Evolutionary conservation across 2,797 vertebrate species (phyloP).

Genomic region (Esox masquinongy): DNA sequence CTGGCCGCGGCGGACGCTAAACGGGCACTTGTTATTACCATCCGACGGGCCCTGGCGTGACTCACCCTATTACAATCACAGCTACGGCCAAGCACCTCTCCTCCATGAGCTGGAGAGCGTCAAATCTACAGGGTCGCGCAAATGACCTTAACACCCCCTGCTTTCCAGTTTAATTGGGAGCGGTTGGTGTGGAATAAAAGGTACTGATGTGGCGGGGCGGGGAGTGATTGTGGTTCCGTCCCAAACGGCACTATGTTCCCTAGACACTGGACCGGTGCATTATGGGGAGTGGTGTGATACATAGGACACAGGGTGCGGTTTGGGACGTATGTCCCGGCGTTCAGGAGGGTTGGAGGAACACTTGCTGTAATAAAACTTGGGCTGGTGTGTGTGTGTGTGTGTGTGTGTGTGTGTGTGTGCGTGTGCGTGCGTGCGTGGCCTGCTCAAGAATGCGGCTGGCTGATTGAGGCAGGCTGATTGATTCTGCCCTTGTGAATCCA

Average conservation of each 20-base stretch:
- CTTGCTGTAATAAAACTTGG: constrained; percentile 1
- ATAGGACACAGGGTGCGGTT: neutral
- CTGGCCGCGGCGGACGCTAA: neutral
- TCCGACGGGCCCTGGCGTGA: neutral
- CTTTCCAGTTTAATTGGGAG: neutral
- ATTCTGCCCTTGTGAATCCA: constrained; percentile 57
- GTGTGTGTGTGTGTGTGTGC: constrained; percentile 7
- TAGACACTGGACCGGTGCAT: neutral
- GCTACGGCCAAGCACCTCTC: neutral
- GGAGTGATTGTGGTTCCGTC: neutral
- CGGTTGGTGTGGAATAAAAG: neutral
- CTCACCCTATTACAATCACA: neutral
- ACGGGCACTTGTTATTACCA: neutral
- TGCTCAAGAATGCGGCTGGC: neutral
- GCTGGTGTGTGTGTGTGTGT: neutral
- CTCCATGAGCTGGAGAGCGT: neutral
- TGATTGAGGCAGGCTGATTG: constrained; percentile 52
- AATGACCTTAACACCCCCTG: neutral
- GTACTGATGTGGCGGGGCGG: neutral
- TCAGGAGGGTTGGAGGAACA: neutral
- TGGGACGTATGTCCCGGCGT: neutral
- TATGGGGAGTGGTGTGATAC: neutral
- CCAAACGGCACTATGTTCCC: neutral
- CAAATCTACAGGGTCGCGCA: neutral
- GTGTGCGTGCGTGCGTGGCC: constrained; percentile 2